Evolutionary conservation across 2,888 invertebrate species (phyloP), one percentile per base, ranked within the genome.

Genomic region (Blera fallax): DNA sequence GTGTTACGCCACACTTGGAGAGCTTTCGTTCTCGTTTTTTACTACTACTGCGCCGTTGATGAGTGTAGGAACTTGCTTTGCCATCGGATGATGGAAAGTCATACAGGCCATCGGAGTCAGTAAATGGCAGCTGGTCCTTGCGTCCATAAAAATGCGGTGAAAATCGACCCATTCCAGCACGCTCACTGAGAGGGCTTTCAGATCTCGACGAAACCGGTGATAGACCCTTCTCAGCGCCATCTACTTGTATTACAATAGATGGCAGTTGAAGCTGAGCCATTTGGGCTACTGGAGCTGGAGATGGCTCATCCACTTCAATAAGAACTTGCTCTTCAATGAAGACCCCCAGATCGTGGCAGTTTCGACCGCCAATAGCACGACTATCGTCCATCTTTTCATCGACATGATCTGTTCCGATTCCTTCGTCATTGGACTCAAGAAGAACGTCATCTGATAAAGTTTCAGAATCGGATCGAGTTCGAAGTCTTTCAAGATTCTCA

Each of bases 1-100:
- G 90, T 11, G 89, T 88, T 32, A 87, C 77, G n/a, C 89, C 88
- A 40, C 89, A 90, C 32, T 94, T 93, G 45, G 94, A 91, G 48
- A 93, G 91, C 87, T 94, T 94, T 84, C 95, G 93, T 84, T 95
- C 94, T 16, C 95, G 94, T 90, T 94, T 94, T 88, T 94, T 94
- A 70, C 94, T 94, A 8, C 94, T 93, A 2, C 94, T 93, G 90
- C 95, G 95, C 89, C 95, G 94, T 88, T 94, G 94, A 81, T 94
- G 92, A 65, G 92, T 93, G 62, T 91, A 92, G 7, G 92, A 91
- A 5, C 92, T 91, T 8, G 87, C 87, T 88, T 93, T 94, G 87
- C 94, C 94, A 90, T 96, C 96, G 5, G 96, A 95, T 90, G 96
- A 96, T 3, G 96, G 95, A 89, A 95, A 96, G 91, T 96, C 96